A percentile compares a stretch with the other conserved stretches of the same genome.
Evolutionary conservation across 1,140 invertebrate genomes (phyloP).

Genomic region (Galendromus occidentalis): DNA sequence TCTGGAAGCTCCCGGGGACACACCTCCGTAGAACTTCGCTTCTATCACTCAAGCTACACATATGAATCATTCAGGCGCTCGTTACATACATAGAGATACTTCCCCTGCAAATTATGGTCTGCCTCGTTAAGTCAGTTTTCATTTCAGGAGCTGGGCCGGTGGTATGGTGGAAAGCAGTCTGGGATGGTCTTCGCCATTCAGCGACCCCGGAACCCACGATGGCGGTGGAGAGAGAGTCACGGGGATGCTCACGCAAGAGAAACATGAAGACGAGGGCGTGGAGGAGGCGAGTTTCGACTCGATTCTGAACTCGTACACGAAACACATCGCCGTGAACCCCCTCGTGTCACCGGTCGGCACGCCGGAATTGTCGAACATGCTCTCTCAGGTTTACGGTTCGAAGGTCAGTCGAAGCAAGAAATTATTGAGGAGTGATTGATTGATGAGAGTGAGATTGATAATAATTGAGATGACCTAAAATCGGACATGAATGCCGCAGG

Average conservation of each 20-base stretch:
- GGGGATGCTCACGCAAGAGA: neutral
- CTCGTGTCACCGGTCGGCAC: neutral
- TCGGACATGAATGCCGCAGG: neutral
- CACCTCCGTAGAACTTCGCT: too few species aligned
- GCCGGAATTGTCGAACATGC: neutral
- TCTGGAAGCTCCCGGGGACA: too few species aligned
- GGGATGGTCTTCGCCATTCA: neutral
- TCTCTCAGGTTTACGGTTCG: neutral
- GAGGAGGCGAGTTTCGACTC: conserved; percentile 3
- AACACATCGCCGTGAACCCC: neutral
- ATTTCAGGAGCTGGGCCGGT: neutral
- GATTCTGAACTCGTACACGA: neutral
- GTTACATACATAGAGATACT: too few species aligned
- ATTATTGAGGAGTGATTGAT: neutral
- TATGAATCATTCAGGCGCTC: too few species aligned
- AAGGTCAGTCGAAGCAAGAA: neutral
- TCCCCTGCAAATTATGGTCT: too few species aligned
- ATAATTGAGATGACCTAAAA: neutral
- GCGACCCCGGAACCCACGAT: neutral
- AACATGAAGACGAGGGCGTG: neutral
- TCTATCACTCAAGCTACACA: too few species aligned
- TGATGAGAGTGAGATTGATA: neutral
- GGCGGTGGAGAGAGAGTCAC: neutral
- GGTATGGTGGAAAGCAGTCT: neutral
- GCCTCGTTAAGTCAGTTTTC: too few species aligned